Evolutionary conservation across 1,140 invertebrate genomes (phyloP).

Genomic region (Drosophila sucinea): DNA sequence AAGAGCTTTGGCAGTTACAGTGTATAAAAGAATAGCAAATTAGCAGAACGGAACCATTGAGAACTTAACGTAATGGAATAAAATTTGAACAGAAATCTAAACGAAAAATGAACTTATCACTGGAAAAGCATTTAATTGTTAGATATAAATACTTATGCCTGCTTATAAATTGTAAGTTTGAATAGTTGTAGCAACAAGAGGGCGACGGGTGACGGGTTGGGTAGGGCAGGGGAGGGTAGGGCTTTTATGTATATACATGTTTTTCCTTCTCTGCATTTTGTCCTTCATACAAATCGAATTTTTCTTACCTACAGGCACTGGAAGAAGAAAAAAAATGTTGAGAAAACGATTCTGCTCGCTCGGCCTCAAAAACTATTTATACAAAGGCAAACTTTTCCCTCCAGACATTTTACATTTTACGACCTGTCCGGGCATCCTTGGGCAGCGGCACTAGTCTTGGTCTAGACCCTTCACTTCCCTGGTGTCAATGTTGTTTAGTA

Average conservation of each 20-base stretch:
- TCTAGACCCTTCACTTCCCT: slow-evolving; percentile 74
- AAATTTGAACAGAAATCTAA: slow-evolving; percentile 42
- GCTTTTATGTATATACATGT: slow-evolving; percentile 30
- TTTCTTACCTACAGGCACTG: slow-evolving; percentile 28
- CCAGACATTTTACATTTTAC: slow-evolving; percentile 60
- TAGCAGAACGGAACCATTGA: slow-evolving; percentile 40
- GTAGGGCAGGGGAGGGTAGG: slow-evolving; percentile 22
- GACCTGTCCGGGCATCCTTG: slow-evolving; percentile 54
- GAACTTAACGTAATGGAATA: not conserved
- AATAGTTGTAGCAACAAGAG: slow-evolving; percentile 10
- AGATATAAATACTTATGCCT: not conserved
- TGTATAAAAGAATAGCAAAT: slow-evolving; percentile 59
- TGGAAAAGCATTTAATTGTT: slow-evolving; percentile 48
- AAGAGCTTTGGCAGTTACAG: slow-evolving; percentile 76
- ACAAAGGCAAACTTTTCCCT: slow-evolving; percentile 36
- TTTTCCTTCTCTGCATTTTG: not conserved
- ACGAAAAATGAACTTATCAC: slow-evolving; percentile 43
- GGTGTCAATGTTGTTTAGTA: slow-evolving; percentile 77
- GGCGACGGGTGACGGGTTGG: no score
- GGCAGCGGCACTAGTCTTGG: slow-evolving; percentile 19
- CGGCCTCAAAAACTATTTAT: slow-evolving; percentile 52
- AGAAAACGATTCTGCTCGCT: slow-evolving; percentile 37
- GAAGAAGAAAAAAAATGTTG: slow-evolving; percentile 29
- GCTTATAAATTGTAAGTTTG: slow-evolving; percentile 15
- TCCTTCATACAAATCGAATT: slow-evolving; percentile 54